Conservation (phyloP, 2,113 vertebrate genomes). For the Dasyprocta punctata region DNA sequence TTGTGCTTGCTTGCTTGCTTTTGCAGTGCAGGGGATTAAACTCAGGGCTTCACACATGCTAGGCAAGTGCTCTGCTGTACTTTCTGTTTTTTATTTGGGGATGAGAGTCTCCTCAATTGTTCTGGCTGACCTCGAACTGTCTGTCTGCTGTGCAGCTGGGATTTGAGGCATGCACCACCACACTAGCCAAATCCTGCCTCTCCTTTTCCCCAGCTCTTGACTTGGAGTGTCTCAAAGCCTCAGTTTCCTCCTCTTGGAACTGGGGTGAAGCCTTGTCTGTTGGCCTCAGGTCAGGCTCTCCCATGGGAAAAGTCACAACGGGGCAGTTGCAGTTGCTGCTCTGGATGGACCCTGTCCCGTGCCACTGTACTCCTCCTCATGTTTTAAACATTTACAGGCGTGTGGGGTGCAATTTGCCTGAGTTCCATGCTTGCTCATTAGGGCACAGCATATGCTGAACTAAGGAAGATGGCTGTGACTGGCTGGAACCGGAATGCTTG, state of each 20-base stretch:
- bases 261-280: not conserved
- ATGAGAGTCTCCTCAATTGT: not conserved
- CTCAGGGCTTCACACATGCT: not conserved
- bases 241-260: not conserved
- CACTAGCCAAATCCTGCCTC: not conserved
- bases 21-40: not conserved
- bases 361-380: not conserved
- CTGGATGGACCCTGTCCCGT: not conserved
- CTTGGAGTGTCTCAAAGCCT: not conserved
- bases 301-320: not conserved
- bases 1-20: too few species aligned
- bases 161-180: not conserved
- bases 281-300: not conserved
- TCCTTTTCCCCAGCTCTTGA: not conserved
- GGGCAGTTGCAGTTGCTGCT: not conserved
- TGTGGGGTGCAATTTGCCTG: not conserved
- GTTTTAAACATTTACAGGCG: conserved; percentile 58
- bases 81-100: not conserved
- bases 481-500: conserved; percentile 68
- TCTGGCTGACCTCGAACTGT: not conserved
- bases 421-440: not conserved
- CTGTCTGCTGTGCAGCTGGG: not conserved
- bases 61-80: not conserved
- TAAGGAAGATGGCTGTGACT: conserved; percentile 64
- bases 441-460: conserved; percentile 23